Conservation (phyloP, 2,113 vertebrate genomes). For the Hypomesus transpacificus region DNA sequence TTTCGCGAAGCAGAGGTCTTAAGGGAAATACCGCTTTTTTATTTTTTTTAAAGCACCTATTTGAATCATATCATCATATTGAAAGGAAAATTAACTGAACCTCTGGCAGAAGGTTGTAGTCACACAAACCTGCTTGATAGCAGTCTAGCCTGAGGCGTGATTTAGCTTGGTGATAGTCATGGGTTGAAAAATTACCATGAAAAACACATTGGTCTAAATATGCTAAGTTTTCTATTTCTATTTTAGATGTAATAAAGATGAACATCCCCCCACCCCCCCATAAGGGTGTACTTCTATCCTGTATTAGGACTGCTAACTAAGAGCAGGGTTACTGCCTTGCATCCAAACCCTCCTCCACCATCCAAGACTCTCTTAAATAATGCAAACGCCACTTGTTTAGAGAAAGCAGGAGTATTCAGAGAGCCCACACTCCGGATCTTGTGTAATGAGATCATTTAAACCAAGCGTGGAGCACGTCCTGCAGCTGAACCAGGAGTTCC, state of each 20-base stretch:
- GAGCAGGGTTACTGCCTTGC: constrained; percentile 25
- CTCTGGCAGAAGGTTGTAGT: not conserved
- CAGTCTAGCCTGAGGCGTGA: constrained; percentile 20
- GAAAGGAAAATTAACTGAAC: not conserved
- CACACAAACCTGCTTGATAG: constrained; percentile 22
- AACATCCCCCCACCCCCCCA: constrained; percentile 11
- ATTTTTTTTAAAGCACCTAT: not conserved
- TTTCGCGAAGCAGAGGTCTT: too few species aligned
- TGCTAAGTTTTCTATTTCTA: constrained; percentile 33
- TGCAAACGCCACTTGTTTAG: constrained; percentile 49
- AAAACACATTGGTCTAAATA: constrained; percentile 33
- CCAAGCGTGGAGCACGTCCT: not conserved
- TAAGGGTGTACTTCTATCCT: constrained; percentile 37
- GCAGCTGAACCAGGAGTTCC: not conserved
- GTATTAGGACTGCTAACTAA: constrained; percentile 25
- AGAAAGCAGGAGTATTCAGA: constrained; percentile 26
- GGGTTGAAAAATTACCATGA: constrained; percentile 42
- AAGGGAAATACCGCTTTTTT: not conserved
- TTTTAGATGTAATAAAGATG: constrained; percentile 41
- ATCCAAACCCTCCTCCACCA: constrained; percentile 31
- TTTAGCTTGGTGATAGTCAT: constrained; percentile 32
- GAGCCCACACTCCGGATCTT: constrained; percentile 31
- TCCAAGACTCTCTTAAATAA: constrained; percentile 54
- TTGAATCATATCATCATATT: not conserved
- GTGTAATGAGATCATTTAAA: constrained; percentile 27